Conservation (phyloP, 2,113 vertebrate genomes). For the Aptenodytes forsteri region DNA sequence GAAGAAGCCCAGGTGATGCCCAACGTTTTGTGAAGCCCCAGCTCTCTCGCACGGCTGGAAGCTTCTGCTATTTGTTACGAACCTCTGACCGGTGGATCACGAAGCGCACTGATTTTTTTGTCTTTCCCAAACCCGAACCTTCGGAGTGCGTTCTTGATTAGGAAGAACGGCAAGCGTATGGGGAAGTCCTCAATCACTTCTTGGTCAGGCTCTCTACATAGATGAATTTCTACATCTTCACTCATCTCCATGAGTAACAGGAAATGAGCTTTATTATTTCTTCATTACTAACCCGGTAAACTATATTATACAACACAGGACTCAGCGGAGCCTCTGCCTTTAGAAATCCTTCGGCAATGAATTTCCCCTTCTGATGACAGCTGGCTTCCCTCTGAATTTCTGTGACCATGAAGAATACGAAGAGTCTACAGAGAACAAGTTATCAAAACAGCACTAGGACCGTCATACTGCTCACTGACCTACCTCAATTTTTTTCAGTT, state of each 20-base stretch:
- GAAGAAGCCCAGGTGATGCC: neutral
- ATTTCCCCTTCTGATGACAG: neutral
- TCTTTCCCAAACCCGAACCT: neutral
- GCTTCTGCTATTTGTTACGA: neutral
- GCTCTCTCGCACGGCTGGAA: neutral
- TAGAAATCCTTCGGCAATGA: neutral
- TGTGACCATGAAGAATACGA: rapidly evolving
- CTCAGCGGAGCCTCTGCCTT: neutral
- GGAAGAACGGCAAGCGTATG: neutral
- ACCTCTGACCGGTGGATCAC: neutral
- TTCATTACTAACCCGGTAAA: neutral
- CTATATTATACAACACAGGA: neutral
- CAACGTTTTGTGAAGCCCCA: rapidly evolving
- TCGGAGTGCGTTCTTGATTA: neutral
- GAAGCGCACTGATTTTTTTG: neutral
- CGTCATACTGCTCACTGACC: neutral
- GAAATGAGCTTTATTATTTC: constrained; percentile 11
- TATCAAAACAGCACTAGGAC: neutral
- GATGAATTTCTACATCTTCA: neutral
- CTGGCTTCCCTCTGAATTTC: neutral
- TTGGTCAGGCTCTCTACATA: neutral
- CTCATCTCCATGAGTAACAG: neutral
- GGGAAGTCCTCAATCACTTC: neutral
- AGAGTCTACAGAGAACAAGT: neutral
- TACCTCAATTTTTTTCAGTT: neutral